These are phyloP conservation scores for Drosophila rufa DNA, from an alignment of 1,140 invertebrate species.

Conservation along the genomic window DNA sequence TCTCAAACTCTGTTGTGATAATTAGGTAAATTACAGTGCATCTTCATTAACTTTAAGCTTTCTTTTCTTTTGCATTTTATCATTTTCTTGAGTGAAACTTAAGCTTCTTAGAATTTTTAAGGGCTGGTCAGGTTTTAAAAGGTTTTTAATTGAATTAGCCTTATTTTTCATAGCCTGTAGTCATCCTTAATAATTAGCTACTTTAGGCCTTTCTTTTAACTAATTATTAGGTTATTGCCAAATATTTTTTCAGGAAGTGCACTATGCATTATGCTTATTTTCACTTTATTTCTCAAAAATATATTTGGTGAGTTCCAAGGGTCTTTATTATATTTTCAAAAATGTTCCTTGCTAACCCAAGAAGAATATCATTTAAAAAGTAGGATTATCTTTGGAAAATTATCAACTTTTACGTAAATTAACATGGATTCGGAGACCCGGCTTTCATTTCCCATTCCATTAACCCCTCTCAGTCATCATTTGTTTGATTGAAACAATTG, in stretches of 20 bases:
- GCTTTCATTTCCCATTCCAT: slow-evolving; percentile 18
- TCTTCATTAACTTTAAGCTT: neutral
- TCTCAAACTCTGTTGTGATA: neutral
- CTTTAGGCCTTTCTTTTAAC: neutral
- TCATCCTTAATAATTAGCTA: neutral
- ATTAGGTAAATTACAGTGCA: slow-evolving; percentile 10
- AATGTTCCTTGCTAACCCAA: no score
- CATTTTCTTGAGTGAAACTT: neutral
- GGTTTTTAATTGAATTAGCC: neutral
- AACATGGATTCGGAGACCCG: neutral
- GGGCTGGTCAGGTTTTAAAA: neutral
- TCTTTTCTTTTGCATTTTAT: neutral
- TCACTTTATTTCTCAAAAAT: no score
- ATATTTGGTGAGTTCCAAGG: no score
- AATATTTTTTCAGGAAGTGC: neutral
- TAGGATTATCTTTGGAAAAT: neutral
- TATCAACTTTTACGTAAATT: neutral
- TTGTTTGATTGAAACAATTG: slow-evolving; percentile 49
- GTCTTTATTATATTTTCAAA: no score
- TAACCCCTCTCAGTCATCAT: slow-evolving; percentile 5
- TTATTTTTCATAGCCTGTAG: neutral
- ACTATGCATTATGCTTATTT: neutral
- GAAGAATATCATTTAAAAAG: neutral
- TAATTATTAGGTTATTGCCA: neutral
- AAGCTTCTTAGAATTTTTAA: no score